Evolutionary conservation across 1,140 invertebrate species (phyloP).

Genomic region (Ceratoteleas bidentatus): DNA sequence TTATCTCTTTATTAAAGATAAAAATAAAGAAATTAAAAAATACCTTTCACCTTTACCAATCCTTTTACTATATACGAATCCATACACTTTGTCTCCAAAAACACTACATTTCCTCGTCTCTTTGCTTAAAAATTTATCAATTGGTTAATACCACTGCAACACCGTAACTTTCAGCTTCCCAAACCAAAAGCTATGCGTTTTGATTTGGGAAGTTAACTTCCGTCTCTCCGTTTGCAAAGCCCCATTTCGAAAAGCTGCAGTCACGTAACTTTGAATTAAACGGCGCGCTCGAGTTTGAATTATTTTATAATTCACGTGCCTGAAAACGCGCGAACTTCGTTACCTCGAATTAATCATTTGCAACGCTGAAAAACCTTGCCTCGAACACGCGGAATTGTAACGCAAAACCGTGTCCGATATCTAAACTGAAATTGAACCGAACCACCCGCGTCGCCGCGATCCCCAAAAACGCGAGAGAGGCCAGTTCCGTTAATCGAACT

Average conservation of each 20-base stretch:
- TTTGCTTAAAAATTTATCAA: too few relatives aligned
- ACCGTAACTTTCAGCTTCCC: constrained; percentile 4
- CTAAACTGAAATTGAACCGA: too few relatives aligned
- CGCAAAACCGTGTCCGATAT: too few relatives aligned
- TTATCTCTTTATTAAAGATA: too few relatives aligned
- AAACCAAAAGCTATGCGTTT: neutral
- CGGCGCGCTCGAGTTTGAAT: constrained; percentile 11
- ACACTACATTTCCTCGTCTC: too few relatives aligned
- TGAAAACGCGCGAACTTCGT: neutral
- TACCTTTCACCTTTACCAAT: too few relatives aligned
- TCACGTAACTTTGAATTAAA: constrained; percentile 13
- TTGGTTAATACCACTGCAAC: neutral
- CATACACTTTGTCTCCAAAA: too few relatives aligned
- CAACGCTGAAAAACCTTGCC: neutral
- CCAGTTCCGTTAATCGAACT: too few relatives aligned
- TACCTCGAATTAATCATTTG: neutral
- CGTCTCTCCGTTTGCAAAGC: constrained; percentile 3
- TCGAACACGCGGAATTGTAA: neutral
- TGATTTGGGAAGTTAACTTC: neutral
- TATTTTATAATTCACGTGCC: constrained; percentile 13
- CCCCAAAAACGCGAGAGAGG: too few relatives aligned
- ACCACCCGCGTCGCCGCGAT: too few relatives aligned
- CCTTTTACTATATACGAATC: too few relatives aligned
- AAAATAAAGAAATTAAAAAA: too few relatives aligned
- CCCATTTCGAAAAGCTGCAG: constrained; percentile 10